Evolutionary conservation across 2,797 vertebrate species (phyloP).

Genomic region (Aplochiton taeniatus): DNA sequence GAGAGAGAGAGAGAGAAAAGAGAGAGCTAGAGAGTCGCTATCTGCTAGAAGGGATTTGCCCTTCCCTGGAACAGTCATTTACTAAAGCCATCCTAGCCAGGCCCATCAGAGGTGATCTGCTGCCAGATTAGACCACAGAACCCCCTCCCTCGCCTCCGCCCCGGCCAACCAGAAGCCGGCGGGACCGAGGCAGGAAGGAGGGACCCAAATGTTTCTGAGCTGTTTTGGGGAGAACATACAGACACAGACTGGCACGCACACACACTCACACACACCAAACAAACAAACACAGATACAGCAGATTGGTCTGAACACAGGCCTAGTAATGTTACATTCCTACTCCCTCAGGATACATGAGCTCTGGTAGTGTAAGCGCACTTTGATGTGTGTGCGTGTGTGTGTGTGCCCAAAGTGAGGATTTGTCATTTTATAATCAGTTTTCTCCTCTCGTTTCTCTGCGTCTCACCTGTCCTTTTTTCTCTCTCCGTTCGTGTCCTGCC

Average conservation of each 20-base stretch:
- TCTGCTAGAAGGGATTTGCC: conserved; percentile 76
- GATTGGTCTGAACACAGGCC: conserved; percentile 48
- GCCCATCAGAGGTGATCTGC: conserved; percentile 75
- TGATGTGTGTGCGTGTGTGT: not conserved
- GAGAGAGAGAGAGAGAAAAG: conserved; percentile 21
- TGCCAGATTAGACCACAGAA: conserved; percentile 73
- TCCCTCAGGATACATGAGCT: conserved; percentile 44
- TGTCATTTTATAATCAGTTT: conserved; percentile 64
- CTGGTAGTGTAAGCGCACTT: not conserved
- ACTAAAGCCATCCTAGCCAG: conserved; percentile 76
- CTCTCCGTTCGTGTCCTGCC: conserved; percentile 48
- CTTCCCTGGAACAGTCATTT: conserved; percentile 76
- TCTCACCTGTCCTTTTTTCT: conserved; percentile 45
- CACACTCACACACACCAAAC: not conserved
- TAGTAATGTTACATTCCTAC: conserved; percentile 37
- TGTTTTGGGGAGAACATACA: not conserved
- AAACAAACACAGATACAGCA: conserved; percentile 24
- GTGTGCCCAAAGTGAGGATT: conserved; percentile 46
- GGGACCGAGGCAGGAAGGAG: conserved; percentile 55
- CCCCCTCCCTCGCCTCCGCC: conserved; percentile 62
- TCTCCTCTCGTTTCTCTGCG: conserved; percentile 48
- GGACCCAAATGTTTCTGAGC: conserved; percentile 16
- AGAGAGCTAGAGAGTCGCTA: conserved; percentile 58
- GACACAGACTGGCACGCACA: not conserved
- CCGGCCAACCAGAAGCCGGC: conserved; percentile 62